Percentiles rank a stretch among this genome's conserved stretches.
Evolutionary conservation across 2,113 vertebrate species (phyloP).

Genomic region (Lanius collurio): DNA sequence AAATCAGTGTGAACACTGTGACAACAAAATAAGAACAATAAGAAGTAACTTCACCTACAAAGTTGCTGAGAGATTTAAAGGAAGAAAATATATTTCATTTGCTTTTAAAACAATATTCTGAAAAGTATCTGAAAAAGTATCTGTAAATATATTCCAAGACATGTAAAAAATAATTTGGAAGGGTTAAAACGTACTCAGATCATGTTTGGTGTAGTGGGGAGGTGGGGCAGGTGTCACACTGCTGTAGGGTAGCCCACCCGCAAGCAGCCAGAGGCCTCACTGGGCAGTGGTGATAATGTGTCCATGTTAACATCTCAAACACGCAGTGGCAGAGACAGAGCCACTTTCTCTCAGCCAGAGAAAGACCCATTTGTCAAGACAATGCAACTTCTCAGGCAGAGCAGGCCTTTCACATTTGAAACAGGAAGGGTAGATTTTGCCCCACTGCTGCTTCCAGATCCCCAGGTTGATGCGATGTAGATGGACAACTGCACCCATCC

Average conservation of each 20-base stretch:
- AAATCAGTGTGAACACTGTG: not conserved
- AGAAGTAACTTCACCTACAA: not conserved
- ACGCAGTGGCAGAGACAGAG: not conserved
- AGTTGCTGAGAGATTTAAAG: not conserved
- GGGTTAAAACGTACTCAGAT: not conserved
- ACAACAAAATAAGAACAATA: not conserved
- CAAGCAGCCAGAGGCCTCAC: not conserved
- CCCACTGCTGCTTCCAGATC: not conserved
- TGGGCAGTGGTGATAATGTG: not conserved
- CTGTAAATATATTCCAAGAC: not conserved
- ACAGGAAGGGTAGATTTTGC: not conserved
- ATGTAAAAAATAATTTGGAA: not conserved
- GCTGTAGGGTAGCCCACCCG: not conserved
- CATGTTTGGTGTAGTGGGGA: not conserved
- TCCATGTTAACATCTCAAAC: not conserved
- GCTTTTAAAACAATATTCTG: not conserved
- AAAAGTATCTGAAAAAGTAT: not conserved
- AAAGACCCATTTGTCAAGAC: not conserved
- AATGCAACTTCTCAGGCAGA: not conserved
- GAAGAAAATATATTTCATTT: not conserved
- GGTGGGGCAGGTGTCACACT: not conserved
- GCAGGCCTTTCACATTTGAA: not conserved
- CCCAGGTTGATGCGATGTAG: not conserved
- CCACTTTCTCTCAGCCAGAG: not conserved
- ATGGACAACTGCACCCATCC: not conserved